Base-by-base conservation (phyloP, 2,888 invertebrate species). In the Apotomis betuletana region DNA sequence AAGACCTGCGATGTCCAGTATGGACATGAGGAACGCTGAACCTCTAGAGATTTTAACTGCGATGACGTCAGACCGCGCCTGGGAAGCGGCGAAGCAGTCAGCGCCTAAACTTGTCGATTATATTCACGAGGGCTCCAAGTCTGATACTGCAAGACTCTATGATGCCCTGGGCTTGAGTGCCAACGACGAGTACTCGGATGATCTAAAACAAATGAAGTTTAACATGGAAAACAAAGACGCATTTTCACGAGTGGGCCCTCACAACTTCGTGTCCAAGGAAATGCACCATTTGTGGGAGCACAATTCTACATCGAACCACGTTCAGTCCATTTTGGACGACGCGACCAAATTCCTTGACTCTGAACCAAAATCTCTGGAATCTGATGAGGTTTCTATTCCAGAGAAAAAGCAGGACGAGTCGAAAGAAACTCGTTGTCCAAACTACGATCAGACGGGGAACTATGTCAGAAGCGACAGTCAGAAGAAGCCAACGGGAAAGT, bases 1-100 rank as follows among this genome's bases (percentile, higher is more conserved):
- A 12, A 80, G 84, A 76, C 84, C 85, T 59, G 80, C 82, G 49
- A 80, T 89, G 67, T 82, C 89, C 6, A 86, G 87, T 71, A 77
- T 90, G 74, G 89, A 90, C 62, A 83, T 90, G 70, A 87, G 87
- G 76, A 78, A 81, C n/a, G 78, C 85, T 13, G 88, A 91, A 71
- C 80, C 89, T 1, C 80, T 90, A 9, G 90, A 92, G 75, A 83
- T 92, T 70, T 78, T 91, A 12, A 88, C 79, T 75, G 85, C 89
- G 15, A 86, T 91, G 84, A 92, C 92, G 55, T 90, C 92, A 64
- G 93, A 93, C 74, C 88, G 90, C 9, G 93, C 93, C 54, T 94
- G 93, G 93, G 93, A 94, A 82, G 93, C 93, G 51, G 93, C 93
- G 6, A 94, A 93, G 68, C 90, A 91, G 76, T 90, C 92, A 4